These are phyloP conservation scores for Halocaridina rubra DNA, from an alignment of 2,888 invertebrate genomes.

Conservation along the genomic window DNA sequence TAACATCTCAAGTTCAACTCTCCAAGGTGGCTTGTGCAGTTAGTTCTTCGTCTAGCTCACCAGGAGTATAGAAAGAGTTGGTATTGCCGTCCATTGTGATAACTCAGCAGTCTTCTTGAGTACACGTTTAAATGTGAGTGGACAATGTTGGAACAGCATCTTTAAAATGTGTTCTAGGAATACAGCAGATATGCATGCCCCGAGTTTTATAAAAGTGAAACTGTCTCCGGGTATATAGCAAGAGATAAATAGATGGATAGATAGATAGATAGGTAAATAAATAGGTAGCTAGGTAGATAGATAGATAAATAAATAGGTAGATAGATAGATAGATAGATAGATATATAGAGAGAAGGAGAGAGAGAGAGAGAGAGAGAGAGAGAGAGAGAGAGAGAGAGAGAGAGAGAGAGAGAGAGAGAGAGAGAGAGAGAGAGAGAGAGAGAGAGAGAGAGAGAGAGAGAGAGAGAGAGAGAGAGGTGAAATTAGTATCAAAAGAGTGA, in stretches of 20 bases:
- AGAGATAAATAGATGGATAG: too few relatives aligned
- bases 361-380: neutral
- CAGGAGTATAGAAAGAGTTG: too few relatives aligned
- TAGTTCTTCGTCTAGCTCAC: too few relatives aligned
- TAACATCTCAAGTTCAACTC: too few relatives aligned
- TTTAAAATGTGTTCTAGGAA: neutral
- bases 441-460: neutral
- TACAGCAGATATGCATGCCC: neutral
- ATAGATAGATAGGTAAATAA: too few relatives aligned
- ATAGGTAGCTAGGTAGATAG: too few relatives aligned
- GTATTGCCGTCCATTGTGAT: too few relatives aligned
- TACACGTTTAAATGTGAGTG: too few relatives aligned
- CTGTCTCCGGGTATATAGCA: neutral
- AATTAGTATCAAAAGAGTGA: neutral
- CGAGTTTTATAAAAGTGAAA: neutral
- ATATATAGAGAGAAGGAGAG: neutral
- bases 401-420: neutral
- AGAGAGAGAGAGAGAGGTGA: neutral
- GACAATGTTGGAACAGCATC: neutral
- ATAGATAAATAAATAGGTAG: too few relatives aligned
- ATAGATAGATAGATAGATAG: too few relatives aligned
- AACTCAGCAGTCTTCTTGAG: too few relatives aligned
- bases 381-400: constrained; percentile 8
- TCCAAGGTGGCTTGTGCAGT: too few relatives aligned
- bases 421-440: constrained; percentile 11